Evolutionary conservation across 2,888 invertebrate species (phyloP), one percentile per base, ranked within the genome.

Genomic region (Pasiphila rectangulata): DNA sequence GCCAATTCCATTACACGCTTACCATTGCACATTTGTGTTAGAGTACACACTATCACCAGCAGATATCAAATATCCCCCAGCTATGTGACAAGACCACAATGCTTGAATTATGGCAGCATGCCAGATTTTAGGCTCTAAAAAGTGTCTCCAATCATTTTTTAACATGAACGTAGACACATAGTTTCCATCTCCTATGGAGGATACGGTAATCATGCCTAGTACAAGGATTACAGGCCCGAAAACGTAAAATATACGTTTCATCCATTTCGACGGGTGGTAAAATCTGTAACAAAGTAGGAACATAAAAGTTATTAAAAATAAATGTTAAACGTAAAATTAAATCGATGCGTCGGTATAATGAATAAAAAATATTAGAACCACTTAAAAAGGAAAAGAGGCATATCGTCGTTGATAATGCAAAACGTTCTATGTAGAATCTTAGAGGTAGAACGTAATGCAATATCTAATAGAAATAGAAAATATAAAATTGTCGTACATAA

Each of bases 41-140:
- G 73, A 63, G 56, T 85, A 87, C 2, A 86, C 47, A 1, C 77
- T 64, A 44, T 82, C 83, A 0, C 82, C 83, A 1, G 79, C 67
- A 1, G 77, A 70, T 46, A 82, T 70, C 0, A 87, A 62, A 53
- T 66, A 87, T 0, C 87, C 87, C 0, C 83, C 81, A 36, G 83
- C 77, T 1, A 80, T 56, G 41, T 87, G 85, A 0, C 75, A 60
- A 0, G 84, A 70, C 50, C 83, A 49, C 6, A 87, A 56, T 0
- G 83, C 77, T 50, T 86, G 86, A 1, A 67, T 61, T 2, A 85
- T 15, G 0, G 80, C 81, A 1, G 65, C 68, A 16, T 77, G 69
- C 86, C 86, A 87, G 21, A 83, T 65, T 1, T 69, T 46, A 0
- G 85, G 73, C 15, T 63, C 57, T n/a, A 67, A 15, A 17, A 77